Conservation (phyloP, 2,888 invertebrate species). For the Drosophila glabriapex region DNA sequence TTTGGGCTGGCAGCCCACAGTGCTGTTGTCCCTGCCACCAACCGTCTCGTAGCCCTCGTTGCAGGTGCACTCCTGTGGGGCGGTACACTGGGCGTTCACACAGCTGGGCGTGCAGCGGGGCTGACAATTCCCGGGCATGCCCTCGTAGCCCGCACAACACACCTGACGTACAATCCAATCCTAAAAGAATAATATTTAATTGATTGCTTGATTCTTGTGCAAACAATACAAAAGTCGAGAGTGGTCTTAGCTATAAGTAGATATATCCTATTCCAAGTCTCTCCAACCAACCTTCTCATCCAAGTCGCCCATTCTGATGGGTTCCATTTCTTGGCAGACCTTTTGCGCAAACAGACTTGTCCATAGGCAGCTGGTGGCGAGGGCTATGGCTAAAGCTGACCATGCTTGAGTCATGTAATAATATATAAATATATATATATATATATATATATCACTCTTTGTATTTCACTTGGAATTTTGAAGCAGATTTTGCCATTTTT, state of each 20-base stretch:
- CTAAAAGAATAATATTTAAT: neutral
- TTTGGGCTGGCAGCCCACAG: slow-evolving; percentile 25
- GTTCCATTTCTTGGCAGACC: slow-evolving; percentile 7
- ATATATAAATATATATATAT: neutral
- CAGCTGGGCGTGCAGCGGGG: slow-evolving; percentile 22
- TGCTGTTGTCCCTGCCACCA: neutral
- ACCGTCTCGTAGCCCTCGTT: slow-evolving; percentile 11
- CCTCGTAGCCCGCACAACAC: slow-evolving; percentile 26
- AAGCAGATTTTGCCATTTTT: slow-evolving; percentile 3
- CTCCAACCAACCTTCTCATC: neutral
- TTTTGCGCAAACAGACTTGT: neutral
- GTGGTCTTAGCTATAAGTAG: neutral
- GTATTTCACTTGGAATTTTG: slow-evolving; percentile 22
- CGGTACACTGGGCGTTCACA: slow-evolving; percentile 18
- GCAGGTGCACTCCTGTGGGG: slow-evolving; percentile 27
- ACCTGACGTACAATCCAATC: slow-evolving; percentile 2
- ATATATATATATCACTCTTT: neutral
- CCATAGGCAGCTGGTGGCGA: neutral
- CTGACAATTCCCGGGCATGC: neutral
- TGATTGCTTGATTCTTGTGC: neutral
- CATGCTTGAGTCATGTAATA: slow-evolving; percentile 19
- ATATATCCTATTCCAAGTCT: neutral
- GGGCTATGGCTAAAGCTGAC: neutral
- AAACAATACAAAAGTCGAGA: neutral
- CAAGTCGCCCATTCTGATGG: neutral